Conservation (phyloP, 2,888 invertebrate genomes). For the Ariolimax columbianus region DNA sequence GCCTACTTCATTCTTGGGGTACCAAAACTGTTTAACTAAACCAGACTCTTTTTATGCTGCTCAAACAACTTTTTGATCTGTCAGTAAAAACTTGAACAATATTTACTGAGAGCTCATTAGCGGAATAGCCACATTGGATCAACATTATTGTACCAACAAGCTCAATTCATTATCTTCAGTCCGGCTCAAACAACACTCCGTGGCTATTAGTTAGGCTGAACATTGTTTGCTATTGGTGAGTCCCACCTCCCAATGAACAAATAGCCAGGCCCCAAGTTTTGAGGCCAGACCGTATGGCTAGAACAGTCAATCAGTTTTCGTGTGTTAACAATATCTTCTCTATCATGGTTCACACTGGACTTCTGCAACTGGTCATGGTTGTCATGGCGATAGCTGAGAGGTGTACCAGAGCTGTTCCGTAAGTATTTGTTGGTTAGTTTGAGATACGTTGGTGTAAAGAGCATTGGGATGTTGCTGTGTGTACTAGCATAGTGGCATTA, state of each 20-base stretch:
- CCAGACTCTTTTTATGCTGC: no score
- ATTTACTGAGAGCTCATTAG: no score
- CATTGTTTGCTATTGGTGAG: background rate
- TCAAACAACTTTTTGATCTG: no score
- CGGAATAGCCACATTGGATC: no score
- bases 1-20: no score
- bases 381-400: constrained; percentile 45
- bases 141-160: no score
- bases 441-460: no score
- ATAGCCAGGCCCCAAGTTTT: background rate
- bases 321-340: background rate
- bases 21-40: no score
- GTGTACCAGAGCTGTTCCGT: constrained; percentile 48
- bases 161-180: no score
- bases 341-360: constrained; percentile 26
- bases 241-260: background rate
- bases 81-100: no score
- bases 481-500: no score
- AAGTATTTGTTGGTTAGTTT: constrained; percentile 35
- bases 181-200: background rate
- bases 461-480: no score
- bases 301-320: background rate
- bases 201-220: background rate
- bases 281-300: constrained; percentile 22
- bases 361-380: constrained; percentile 38